phyloP scores from a whole-genome alignment of 2,113 vertebrate genomes.

The Anthoscopus minutus region DNA sequence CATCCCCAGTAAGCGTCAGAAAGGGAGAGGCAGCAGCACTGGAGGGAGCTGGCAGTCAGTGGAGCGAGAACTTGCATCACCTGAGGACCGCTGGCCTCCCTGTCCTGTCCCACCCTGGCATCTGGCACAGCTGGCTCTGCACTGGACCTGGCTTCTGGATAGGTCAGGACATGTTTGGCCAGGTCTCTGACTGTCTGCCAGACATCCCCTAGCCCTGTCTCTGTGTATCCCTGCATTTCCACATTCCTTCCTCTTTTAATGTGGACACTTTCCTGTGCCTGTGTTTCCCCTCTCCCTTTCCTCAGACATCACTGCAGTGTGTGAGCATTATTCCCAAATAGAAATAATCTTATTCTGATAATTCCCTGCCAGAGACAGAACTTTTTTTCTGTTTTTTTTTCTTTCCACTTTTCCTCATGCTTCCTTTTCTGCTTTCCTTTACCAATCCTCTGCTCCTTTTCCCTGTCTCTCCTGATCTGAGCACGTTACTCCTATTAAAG shows the following conservation, averaged over 20 bases:
- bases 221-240: background rate
- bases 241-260: background rate
- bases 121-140: background rate
- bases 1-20: background rate
- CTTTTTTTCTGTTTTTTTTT: background rate
- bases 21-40: background rate
- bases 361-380: background rate
- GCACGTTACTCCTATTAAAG: background rate
- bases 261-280: background rate
- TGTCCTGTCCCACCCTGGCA: background rate
- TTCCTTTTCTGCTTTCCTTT: background rate
- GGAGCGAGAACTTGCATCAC: rapidly evolving
- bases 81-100: rapidly evolving
- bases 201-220: background rate
- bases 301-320: background rate
- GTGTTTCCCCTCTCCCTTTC: background rate
- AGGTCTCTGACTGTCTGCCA: background rate
- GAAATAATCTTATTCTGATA: background rate
- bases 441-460: background rate
- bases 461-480: background rate
- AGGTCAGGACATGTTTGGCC: background rate
- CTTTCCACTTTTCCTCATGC: background rate
- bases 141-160: background rate
- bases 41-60: background rate
- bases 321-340: background rate